Evolutionary conservation across 30 jellyfish, hydroid and myxozoan genomes (phyloP).

Genomic region (Nemopilema nomurai): DNA sequence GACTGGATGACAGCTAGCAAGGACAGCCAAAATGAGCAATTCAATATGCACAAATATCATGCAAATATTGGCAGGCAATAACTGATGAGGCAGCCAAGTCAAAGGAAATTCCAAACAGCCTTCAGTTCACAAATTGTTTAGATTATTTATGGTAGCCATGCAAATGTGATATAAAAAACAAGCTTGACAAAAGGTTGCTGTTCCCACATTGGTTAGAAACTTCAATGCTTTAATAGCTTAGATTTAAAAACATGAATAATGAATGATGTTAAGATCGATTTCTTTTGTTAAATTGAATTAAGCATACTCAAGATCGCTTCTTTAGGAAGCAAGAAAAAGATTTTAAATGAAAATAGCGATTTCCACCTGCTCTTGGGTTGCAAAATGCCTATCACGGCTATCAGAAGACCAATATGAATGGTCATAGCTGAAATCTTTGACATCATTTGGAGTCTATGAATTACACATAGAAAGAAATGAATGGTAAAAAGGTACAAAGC

Average conservation of each 20-base stretch:
- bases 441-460: constrained; percentile 64
- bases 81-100: not conserved
- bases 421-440: constrained; percentile 90
- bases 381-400: constrained; percentile 89
- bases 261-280: constrained; percentile 35
- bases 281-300: not conserved
- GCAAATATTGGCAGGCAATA: not conserved
- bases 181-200: not conserved
- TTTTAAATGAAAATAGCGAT: not conserved
- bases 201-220: not conserved
- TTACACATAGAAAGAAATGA: not conserved
- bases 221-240: not conserved
- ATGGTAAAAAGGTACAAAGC: not conserved
- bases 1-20: no score
- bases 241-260: constrained; percentile 1
- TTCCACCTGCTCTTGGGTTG: constrained; percentile 97
- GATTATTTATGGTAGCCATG: not conserved
- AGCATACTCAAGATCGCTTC: not conserved
- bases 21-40: no score
- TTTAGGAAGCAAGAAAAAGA: constrained; percentile 9
- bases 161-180: not conserved
- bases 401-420: constrained; percentile 97
- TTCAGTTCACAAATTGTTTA: not conserved
- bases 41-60: no score
- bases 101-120: not conserved